Conservation (phyloP, 2,797 vertebrate species). For the Toxotes lorentzi region DNA sequence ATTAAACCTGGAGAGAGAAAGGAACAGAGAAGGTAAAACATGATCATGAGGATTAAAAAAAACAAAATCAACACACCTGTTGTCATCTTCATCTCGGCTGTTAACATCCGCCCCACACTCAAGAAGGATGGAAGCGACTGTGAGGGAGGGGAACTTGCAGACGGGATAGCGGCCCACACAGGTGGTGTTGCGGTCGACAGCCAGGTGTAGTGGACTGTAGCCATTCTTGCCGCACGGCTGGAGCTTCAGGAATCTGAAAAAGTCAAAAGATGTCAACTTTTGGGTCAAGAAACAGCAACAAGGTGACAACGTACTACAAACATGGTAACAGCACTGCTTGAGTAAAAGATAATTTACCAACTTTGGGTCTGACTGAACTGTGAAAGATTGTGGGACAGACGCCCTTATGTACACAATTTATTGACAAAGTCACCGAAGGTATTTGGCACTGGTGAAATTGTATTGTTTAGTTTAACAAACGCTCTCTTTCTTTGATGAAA, state of each 20-base stretch:
- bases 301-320: background rate
- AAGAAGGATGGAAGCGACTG: constrained; percentile 94
- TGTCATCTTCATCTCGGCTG: constrained; percentile 94
- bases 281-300: background rate
- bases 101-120: constrained; percentile 97
- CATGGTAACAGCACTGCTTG: background rate
- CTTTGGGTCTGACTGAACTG: background rate
- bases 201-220: constrained; percentile 97
- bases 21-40: background rate
- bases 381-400: background rate
- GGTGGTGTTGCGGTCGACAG: constrained; percentile 96
- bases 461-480: background rate
- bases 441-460: background rate
- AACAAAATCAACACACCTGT: constrained; percentile 79
- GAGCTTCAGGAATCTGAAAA: constrained; percentile 92
- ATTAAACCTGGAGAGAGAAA: background rate
- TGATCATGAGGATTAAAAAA: background rate
- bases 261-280: background rate
- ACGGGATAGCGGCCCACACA: constrained; percentile 98
- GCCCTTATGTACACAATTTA: background rate
- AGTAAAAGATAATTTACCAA: background rate
- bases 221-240: constrained; percentile 96
- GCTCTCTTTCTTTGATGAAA: background rate
- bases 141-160: constrained; percentile 98
- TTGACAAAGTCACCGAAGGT: background rate